Base-by-base conservation (phyloP, 2,113 vertebrate species). In the Cervus canadensis region DNA sequence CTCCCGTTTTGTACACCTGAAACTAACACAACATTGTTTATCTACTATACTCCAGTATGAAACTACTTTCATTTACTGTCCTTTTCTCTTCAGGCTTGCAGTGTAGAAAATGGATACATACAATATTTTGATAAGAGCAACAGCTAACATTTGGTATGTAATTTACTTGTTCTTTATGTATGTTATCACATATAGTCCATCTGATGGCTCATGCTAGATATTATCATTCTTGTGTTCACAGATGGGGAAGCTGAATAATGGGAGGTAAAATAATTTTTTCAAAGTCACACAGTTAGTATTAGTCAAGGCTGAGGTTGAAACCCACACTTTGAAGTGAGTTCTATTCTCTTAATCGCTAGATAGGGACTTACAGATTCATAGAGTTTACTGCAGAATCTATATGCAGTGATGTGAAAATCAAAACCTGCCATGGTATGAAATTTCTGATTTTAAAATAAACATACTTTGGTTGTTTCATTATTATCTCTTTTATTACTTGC, bases 381-480 rank as follows among this genome's bases (percentile, higher is more conserved):
- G 71, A 82, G 62, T 85, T 91, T 91, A 88, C 33, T 83, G 82
- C 0, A 0, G 87, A 93, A 76, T 57, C 59, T 71, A 14, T 79
- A 76, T 43, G 26, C 36, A 54, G n/a, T 87, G 50, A 91, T 89
- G 67, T 87, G 79, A 93, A 95, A 89, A 96, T 96, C 52, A 93
- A 94, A 94, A 88, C 59, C 60, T 96, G 19, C 50, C 17, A 26
- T 21, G 40, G 25, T 90, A 89, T 43, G 45, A 64, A 96, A 62
- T 95, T 84, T 91, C 91, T 71, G 71, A 84, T 86, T 87, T 97
- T 93, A 96, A 95, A 89, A 79, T 94, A 89, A 97, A 79, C n/a
- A 45, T 82, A 36, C 87, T 97, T 96, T 93, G 67, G 33, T 14
- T 95, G 28, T 92, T 95, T 67, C 17, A 60, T 54, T 82, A 64